These are phyloP conservation scores for Aphelocoma coerulescens DNA, from an alignment of 2,113 vertebrate species.

Conservation along the genomic window DNA sequence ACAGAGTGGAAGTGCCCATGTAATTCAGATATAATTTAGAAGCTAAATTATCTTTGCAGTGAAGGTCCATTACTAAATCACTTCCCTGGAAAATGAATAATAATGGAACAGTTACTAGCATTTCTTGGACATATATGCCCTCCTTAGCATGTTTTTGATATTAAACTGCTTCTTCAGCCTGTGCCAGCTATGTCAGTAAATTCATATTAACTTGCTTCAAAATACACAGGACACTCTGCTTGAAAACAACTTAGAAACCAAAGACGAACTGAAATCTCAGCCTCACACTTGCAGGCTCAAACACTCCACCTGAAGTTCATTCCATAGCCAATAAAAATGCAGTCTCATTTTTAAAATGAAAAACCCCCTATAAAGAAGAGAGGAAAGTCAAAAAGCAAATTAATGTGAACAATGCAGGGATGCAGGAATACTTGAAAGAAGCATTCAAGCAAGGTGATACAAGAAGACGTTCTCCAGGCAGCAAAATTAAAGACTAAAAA, in stretches of 20 bases:
- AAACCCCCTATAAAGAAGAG: background rate
- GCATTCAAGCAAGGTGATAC: background rate
- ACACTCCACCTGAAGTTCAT: background rate
- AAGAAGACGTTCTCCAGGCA: background rate
- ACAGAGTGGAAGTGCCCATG: background rate
- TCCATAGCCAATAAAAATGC: background rate
- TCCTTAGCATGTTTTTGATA: constrained; percentile 1
- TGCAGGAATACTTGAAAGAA: background rate
- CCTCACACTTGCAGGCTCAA: background rate
- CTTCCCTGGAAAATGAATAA: constrained; percentile 15
- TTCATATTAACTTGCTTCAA: background rate
- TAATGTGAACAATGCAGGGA: background rate
- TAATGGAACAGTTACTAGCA: background rate
- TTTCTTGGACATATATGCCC: background rate
- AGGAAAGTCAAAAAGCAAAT: background rate
- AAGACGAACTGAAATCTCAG: background rate
- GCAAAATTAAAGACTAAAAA: background rate
- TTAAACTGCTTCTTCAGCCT: background rate
- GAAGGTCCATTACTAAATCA: constrained; percentile 2
- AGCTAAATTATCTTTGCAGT: background rate
- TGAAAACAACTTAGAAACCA: background rate
- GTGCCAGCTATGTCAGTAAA: background rate
- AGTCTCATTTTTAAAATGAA: background rate
- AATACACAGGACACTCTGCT: background rate
- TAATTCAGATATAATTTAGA: constrained; percentile 21